Conservation (phyloP, 23 tunicate species). For the Ciona savignyi region DNA sequence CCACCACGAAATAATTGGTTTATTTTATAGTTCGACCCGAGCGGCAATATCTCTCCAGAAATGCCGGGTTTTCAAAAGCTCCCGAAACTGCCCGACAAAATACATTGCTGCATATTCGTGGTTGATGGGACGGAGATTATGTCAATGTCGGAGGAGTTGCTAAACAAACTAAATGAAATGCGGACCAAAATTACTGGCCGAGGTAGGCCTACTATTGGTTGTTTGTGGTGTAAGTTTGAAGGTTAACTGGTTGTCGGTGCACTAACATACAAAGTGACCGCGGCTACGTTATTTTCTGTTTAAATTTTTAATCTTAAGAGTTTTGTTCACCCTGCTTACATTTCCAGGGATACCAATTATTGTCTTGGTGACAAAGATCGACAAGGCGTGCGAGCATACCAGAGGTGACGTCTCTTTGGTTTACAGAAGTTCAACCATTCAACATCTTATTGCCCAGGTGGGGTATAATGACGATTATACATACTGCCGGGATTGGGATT, state of each 20-base stretch:
- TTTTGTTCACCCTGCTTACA: too few relatives aligned
- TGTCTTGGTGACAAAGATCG: constrained; percentile 84
- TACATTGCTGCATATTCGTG: constrained; percentile 87
- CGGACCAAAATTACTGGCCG: constrained; percentile 72
- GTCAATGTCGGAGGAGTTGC: constrained; percentile 33
- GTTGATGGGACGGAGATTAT: constrained; percentile 55
- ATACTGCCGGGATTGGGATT: too few relatives aligned
- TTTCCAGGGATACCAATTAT: constrained; percentile 74
- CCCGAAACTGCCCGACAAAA: constrained; percentile 75
- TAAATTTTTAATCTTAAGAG: too few relatives aligned
- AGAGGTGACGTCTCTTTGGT: constrained; percentile 66
- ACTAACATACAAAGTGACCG: too few relatives aligned
- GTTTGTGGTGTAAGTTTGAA: too few relatives aligned
- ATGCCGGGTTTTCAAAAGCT: constrained; percentile 74
- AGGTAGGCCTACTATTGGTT: constrained; percentile 44
- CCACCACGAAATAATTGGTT: too few relatives aligned
- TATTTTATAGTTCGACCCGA: constrained; percentile 67
- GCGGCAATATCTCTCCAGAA: constrained; percentile 85
- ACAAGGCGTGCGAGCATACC: constrained; percentile 69
- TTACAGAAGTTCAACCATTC: constrained; percentile 63
- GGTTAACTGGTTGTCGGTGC: too few relatives aligned
- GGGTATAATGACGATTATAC: too few relatives aligned
- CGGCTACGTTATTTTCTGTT: too few relatives aligned
- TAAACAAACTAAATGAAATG: constrained; percentile 61
- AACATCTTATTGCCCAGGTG: constrained; percentile 68